These are phyloP conservation scores for Notoglanidium macrostoma DNA, from an alignment of 2,797 vertebrate species.

Conservation along the genomic window DNA sequence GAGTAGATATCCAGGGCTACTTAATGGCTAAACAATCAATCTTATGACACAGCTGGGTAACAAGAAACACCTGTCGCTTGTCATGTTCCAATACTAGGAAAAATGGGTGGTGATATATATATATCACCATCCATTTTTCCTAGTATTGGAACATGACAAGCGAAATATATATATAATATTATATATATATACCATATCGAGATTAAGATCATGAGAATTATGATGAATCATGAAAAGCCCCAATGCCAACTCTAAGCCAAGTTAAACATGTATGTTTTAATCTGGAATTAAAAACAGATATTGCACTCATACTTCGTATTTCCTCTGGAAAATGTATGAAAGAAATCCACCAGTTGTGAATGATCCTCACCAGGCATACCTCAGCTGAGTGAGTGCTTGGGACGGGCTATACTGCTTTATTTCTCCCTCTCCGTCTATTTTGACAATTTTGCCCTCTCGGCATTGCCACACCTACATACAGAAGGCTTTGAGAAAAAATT, in stretches of 20 bases:
- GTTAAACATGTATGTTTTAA: not conserved
- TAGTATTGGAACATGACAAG: too few species aligned
- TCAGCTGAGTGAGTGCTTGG: not conserved
- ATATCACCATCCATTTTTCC: too few species aligned
- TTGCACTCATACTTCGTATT: not conserved
- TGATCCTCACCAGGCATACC: not conserved
- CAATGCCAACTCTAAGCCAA: not conserved
- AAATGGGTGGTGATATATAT: too few species aligned
- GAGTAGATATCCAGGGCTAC: too few species aligned
- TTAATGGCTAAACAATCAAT: too few species aligned
- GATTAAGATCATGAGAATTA: not conserved
- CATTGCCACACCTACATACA: constrained; percentile 1
- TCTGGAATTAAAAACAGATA: too few species aligned
- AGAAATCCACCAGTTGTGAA: not conserved
- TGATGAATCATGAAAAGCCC: not conserved
- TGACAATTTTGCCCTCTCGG: not conserved
- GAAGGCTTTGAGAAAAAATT: not conserved
- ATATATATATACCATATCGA: not conserved
- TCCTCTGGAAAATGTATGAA: not conserved
- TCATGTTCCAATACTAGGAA: too few species aligned
- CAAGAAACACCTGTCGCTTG: too few species aligned
- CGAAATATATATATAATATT: too few species aligned
- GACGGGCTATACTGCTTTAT: not conserved
- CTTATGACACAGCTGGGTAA: too few species aligned
- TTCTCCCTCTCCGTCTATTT: constrained; percentile 44